Percentiles rank a stretch among this genome's conserved stretches.
Evolutionary conservation across 2,797 vertebrate genomes (phyloP).

Genomic region (Pteropus rufus): DNA sequence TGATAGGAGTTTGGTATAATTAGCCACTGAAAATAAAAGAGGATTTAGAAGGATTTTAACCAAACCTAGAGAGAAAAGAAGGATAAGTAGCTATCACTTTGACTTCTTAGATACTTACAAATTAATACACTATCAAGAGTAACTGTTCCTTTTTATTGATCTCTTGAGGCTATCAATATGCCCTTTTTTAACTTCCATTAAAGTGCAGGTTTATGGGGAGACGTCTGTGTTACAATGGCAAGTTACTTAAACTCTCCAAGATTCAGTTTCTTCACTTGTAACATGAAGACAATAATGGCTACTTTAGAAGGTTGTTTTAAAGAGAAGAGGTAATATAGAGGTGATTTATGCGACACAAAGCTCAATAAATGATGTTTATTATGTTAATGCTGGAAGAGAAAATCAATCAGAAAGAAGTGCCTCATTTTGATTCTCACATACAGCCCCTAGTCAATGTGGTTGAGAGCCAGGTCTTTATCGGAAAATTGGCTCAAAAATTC

Average conservation of each 20-base stretch:
- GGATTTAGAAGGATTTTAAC: constrained; percentile 24
- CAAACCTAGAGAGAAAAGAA: background rate
- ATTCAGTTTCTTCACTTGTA: constrained; percentile 26
- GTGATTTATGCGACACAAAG: background rate
- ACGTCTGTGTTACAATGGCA: background rate
- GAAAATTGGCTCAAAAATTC: constrained; percentile 27
- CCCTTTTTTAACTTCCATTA: constrained; percentile 20
- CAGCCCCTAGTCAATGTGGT: background rate
- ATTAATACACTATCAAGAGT: background rate
- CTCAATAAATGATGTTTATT: background rate
- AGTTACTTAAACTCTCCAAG: background rate
- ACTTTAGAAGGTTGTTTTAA: background rate
- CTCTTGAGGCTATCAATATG: background rate
- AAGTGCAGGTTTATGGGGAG: background rate
- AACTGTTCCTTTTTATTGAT: background rate
- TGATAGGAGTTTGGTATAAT: constrained; percentile 11
- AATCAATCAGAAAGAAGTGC: background rate
- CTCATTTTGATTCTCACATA: background rate
- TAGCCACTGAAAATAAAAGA: background rate
- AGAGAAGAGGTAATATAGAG: background rate
- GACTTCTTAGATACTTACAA: constrained; percentile 4
- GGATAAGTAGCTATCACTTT: background rate
- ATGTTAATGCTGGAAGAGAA: constrained; percentile 29
- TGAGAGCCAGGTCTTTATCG: background rate
- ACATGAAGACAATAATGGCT: background rate